Evolutionary conservation across 2,113 vertebrate species (phyloP).

Genomic region (Anarhynchus alexandrinus): DNA sequence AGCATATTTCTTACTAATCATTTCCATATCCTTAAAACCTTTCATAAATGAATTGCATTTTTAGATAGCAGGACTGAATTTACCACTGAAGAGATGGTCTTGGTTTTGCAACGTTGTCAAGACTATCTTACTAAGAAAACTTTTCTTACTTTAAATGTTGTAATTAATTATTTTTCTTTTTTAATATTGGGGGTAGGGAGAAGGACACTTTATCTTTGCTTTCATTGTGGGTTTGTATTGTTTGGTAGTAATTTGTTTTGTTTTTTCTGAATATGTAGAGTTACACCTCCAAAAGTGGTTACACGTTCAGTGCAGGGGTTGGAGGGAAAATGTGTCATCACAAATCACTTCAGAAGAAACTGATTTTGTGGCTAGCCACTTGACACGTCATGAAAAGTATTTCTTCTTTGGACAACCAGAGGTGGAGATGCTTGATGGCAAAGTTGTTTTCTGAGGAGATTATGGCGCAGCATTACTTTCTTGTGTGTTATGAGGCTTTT

Average conservation of each 20-base stretch:
- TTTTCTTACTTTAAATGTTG: background rate
- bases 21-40: background rate
- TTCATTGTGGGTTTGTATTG: background rate
- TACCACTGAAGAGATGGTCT: background rate
- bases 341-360: background rate
- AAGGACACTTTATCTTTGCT: background rate
- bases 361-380: background rate
- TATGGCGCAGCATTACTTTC: background rate
- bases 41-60: background rate
- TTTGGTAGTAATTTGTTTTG: background rate
- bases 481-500: background rate
- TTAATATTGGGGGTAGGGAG: fast-evolving
- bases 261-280: background rate
- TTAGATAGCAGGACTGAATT: background rate
- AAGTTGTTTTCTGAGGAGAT: background rate
- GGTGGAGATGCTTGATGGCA: background rate
- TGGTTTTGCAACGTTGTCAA: background rate
- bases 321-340: background rate
- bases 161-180: background rate
- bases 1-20: background rate
- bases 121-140: background rate
- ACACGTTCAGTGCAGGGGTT: background rate
- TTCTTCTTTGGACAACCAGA: background rate
- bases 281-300: background rate
- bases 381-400: background rate